These are phyloP conservation scores for Sarcophaga caerulescens DNA, from an alignment of 2,888 invertebrate species.

Conservation along the genomic window DNA sequence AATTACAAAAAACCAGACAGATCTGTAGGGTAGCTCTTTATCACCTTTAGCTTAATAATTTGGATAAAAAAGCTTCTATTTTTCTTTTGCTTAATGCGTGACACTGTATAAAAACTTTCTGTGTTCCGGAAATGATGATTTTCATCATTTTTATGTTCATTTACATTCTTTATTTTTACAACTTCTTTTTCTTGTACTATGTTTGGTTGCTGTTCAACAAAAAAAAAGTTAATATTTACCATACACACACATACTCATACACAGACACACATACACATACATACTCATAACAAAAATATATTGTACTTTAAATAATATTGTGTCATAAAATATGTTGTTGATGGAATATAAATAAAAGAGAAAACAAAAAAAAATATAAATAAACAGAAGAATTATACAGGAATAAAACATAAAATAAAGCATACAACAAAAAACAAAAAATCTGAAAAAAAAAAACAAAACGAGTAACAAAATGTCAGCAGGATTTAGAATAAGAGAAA, in stretches of 20 bases:
- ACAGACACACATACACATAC: not conserved
- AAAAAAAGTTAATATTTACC: slow-evolving; percentile 29
- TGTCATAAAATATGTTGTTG: slow-evolving; percentile 31
- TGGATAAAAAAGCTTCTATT: not conserved
- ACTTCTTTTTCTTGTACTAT: slow-evolving; percentile 8
- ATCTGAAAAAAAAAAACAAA: not conserved
- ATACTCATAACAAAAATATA: not conserved
- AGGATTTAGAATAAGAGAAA: not conserved
- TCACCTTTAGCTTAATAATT: not conserved
- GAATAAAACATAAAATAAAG: slow-evolving; percentile 6
- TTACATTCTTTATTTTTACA: slow-evolving; percentile 8
- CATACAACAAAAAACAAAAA: not conserved
- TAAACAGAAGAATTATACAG: not conserved
- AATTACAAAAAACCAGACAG: too few species aligned
- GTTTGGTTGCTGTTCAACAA: not conserved
- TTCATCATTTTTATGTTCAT: slow-evolving; percentile 32
- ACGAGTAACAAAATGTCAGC: not conserved
- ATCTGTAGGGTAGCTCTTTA: not conserved
- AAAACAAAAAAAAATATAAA: not conserved
- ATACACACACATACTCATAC: slow-evolving; percentile 1
- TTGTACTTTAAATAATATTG: slow-evolving; percentile 32
- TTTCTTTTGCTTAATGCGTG: slow-evolving; percentile 18
- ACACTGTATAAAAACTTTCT: slow-evolving; percentile 34
- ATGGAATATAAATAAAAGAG: slow-evolving; percentile 13
- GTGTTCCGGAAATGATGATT: slow-evolving; percentile 59